Evolutionary conservation across 2,113 vertebrate genomes (phyloP).

Genomic region (Neolamprologus fasciatus): DNA sequence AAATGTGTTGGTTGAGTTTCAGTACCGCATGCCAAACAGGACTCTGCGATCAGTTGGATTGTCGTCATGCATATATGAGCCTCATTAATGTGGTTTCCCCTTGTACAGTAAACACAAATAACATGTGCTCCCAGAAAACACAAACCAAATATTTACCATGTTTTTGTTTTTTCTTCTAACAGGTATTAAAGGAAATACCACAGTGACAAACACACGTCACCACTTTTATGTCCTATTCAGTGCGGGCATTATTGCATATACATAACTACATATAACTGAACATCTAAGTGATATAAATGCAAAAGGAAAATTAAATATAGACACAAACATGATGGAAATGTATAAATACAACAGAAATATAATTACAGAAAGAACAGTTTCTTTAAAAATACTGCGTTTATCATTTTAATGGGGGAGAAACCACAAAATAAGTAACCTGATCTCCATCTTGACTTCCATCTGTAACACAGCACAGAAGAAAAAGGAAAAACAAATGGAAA

Average conservation of each 20-base stretch:
- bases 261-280: background rate
- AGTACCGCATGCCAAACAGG: slow-evolving; percentile 6
- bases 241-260: background rate
- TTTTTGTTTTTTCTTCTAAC: background rate
- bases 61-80: background rate
- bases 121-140: background rate
- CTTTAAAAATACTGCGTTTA: background rate
- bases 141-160: background rate
- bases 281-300: background rate
- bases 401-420: background rate
- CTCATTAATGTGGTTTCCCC: background rate
- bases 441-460: slow-evolving; percentile 84
- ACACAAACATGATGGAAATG: background rate
- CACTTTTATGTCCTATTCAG: background rate
- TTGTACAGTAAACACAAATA: background rate
- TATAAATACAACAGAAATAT: background rate
- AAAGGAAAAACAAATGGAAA: slow-evolving; percentile 26
- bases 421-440: slow-evolving; percentile 78
- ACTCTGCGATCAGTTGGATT: background rate
- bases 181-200: background rate
- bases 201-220: background rate
- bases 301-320: background rate
- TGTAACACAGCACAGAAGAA: slow-evolving; percentile 67
- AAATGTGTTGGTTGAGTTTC: slow-evolving; percentile 62
- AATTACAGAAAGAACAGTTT: background rate